Evolutionary conservation across 2,113 vertebrate genomes (phyloP).

Genomic region (Dromiciops gliroides): DNA sequence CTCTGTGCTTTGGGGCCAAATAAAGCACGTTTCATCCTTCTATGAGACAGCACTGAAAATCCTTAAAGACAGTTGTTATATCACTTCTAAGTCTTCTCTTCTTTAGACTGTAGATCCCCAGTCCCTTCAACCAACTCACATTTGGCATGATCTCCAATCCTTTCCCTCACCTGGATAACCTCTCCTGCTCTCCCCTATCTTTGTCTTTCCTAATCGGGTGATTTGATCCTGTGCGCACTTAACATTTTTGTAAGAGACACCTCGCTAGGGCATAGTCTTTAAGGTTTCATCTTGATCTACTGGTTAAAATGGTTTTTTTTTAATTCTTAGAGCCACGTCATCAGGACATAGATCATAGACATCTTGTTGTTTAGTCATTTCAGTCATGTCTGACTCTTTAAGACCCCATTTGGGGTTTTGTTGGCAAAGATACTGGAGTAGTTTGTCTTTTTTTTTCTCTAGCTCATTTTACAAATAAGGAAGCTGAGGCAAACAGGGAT

Average conservation of each 20-base stretch:
- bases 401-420: not conserved
- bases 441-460: not conserved
- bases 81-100: not conserved
- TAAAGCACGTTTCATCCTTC: not conserved
- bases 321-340: not conserved
- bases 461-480: not conserved
- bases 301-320: not conserved
- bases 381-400: not conserved
- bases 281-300: not conserved
- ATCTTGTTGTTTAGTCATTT: not conserved
- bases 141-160: not conserved
- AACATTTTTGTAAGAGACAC: not conserved
- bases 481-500: not conserved
- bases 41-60: not conserved
- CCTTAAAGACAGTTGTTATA: not conserved
- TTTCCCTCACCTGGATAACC: not conserved
- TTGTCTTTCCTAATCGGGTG: not conserved
- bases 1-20: not conserved
- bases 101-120: not conserved
- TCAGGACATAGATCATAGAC: not conserved
- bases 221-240: not conserved
- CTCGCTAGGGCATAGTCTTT: not conserved
- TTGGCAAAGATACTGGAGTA: not conserved
- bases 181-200: not conserved
- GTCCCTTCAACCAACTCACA: not conserved